These are phyloP conservation scores for Himalopsyche tibetana DNA, from an alignment of 2,888 invertebrate species.

Conservation along the genomic window DNA sequence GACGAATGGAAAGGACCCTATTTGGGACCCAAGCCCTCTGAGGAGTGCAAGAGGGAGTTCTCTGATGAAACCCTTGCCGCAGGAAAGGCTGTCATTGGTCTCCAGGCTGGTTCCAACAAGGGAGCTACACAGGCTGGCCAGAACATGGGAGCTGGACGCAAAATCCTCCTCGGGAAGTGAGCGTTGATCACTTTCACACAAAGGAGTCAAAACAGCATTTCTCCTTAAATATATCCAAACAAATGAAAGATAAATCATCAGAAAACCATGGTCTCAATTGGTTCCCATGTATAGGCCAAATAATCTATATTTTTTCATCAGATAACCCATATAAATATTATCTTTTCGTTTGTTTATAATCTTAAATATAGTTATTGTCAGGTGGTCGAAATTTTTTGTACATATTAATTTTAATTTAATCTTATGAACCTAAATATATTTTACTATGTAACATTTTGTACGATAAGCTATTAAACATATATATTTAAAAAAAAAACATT, in stretches of 20 bases:
- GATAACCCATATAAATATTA: not conserved
- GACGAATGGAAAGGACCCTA: constrained; percentile 90
- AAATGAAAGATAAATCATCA: not conserved
- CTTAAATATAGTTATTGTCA: not conserved
- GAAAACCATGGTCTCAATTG: not conserved
- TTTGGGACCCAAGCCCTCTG: constrained; percentile 95
- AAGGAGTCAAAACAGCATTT: not conserved
- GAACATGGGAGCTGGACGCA: constrained; percentile 92
- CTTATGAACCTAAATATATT: constrained; percentile 64
- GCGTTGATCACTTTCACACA: constrained; percentile 66
- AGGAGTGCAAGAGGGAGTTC: constrained; percentile 96
- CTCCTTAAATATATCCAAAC: not conserved
- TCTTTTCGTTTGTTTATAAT: not conserved
- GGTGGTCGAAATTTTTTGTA: constrained; percentile 56
- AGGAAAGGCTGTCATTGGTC: constrained; percentile 92
- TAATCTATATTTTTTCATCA: not conserved
- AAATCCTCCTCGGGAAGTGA: constrained; percentile 94
- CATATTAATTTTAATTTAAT: constrained; percentile 57
- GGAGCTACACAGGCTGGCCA: constrained; percentile 95
- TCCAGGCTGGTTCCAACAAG: constrained; percentile 97
- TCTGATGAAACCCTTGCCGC: constrained; percentile 93
- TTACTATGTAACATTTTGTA: constrained; percentile 63
- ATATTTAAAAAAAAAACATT: constrained; percentile 27
- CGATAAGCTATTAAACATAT: constrained; percentile 50
- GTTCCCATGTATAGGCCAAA: not conserved